Base-by-base conservation (phyloP, 1,140 invertebrate genomes). In the Eumeta japonica region DNA sequence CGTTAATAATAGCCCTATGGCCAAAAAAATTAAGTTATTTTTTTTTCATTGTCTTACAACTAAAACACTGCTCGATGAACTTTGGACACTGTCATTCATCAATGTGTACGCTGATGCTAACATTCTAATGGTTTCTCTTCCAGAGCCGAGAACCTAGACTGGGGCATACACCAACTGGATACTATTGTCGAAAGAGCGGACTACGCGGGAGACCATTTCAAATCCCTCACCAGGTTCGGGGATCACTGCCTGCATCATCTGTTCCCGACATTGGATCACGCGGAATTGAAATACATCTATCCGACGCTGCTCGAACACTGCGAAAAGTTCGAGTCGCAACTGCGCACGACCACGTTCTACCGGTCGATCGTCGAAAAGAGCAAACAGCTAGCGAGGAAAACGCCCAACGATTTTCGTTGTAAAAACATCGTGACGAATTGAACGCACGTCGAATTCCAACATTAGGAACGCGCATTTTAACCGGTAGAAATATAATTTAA, bases 181-280 rank as follows among this genome's bases (percentile, higher is more conserved):
- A 81, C 89, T 0, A 79, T 87, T 0, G 79, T 84, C 28, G 89
- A 90, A 48, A 79, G 87, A 37, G 66, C 76, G 2, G 83, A 89
- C 11, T 53, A 52, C 41, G 52, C 54, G 1, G 58, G 53, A 1
- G 51, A 63, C 35, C 64, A 68, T 40, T 84, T 89, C 47, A 62
- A 88, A 18, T 80, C 81, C 0, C 48, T 90, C 16, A 85, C 83
- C 0, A 79, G 82, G 43, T 92, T 89, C 46, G 90, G 89, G 5
- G 82, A 86, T 20, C 90, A 93, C 58, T 71, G 75, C 1, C 64
- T 92, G 1, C 90, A 93, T 57, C 90, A 92, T 74, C 67, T 93
- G 1, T 83, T 92, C 46, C 90, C 90, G 0, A 89, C 88, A 0
- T 52, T 92, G 10, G 89, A 92, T 55, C 88, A 91, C 50, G 81